Conservation (phyloP, 2,113 vertebrate species). For the Rhombomys opimus region DNA sequence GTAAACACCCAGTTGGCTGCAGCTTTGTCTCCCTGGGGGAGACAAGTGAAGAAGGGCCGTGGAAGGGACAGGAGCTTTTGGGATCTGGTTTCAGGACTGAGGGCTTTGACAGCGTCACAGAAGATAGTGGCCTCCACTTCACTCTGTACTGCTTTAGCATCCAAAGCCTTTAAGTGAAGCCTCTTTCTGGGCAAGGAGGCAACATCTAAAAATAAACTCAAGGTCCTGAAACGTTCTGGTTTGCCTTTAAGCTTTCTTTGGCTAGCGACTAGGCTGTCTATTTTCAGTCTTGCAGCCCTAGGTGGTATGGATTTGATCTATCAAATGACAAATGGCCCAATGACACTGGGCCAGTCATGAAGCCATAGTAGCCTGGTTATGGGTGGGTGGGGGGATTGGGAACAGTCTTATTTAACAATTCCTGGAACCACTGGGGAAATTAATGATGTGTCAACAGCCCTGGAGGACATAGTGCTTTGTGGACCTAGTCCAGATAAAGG, state of each 20-base stretch:
- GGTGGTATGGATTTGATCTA: conserved; percentile 71
- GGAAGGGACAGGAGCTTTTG: neutral
- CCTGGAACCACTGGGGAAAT: conserved; percentile 31
- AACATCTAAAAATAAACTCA: conserved; percentile 79
- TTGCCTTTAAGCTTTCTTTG: conserved; percentile 68
- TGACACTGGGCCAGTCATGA: neutral
- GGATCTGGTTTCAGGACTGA: neutral
- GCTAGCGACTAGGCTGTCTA: neutral
- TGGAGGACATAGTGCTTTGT: neutral
- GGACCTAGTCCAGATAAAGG: neutral
- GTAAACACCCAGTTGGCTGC: neutral
- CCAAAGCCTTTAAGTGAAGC: conserved; percentile 27
- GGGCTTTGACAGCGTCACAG: neutral
- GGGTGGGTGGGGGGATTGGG: neutral
- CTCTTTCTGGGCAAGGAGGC: conserved; percentile 52
- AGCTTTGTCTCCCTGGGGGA: neutral
- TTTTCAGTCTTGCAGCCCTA: conserved; percentile 65
- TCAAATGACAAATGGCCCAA: conserved; percentile 31
- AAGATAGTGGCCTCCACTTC: neutral
- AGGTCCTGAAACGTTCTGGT: conserved; percentile 63
- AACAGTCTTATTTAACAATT: conserved; percentile 28
- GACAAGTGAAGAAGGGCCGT: neutral
- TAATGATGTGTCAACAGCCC: conserved; percentile 10
- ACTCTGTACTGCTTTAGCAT: conserved; percentile 23
- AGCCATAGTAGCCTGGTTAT: neutral